Evolutionary conservation across 2,888 invertebrate genomes (phyloP).

Genomic region (Papilio elwesi): DNA sequence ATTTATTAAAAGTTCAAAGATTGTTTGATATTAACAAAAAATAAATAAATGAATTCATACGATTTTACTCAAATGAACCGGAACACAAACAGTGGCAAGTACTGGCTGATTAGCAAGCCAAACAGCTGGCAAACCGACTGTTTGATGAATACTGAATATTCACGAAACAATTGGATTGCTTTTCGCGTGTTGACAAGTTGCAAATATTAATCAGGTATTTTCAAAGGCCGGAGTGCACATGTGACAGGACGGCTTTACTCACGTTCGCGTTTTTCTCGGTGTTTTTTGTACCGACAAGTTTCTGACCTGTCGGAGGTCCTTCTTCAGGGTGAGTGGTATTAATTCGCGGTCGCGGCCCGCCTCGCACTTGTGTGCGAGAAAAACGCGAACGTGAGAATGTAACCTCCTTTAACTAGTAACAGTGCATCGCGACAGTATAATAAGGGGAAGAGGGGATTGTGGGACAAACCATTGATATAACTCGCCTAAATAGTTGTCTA

Average conservation of each 20-base stretch:
- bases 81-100: neutral
- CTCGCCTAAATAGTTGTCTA: neutral
- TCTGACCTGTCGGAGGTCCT: too few relatives aligned
- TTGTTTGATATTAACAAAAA: too few relatives aligned
- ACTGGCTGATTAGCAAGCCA: neutral
- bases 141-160: neutral
- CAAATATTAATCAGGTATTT: neutral
- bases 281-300: too few relatives aligned
- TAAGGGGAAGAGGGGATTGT: neutral
- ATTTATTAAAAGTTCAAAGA: too few relatives aligned
- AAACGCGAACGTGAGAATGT: too few relatives aligned
- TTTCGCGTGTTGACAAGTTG: slow-evolving; percentile 2
- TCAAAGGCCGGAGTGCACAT: neutral
- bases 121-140: too few relatives aligned
- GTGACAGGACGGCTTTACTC: too few relatives aligned
- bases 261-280: too few relatives aligned
- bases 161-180: neutral
- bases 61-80: neutral
- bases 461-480: neutral
- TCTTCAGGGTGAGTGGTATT: too few relatives aligned
- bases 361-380: too few relatives aligned
- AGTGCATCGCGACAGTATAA: neutral
- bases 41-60: neutral
- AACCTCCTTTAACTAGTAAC: neutral
- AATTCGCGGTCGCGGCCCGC: too few relatives aligned